Base-by-base conservation (phyloP, 1,140 invertebrate genomes). In the Eumeta japonica region DNA sequence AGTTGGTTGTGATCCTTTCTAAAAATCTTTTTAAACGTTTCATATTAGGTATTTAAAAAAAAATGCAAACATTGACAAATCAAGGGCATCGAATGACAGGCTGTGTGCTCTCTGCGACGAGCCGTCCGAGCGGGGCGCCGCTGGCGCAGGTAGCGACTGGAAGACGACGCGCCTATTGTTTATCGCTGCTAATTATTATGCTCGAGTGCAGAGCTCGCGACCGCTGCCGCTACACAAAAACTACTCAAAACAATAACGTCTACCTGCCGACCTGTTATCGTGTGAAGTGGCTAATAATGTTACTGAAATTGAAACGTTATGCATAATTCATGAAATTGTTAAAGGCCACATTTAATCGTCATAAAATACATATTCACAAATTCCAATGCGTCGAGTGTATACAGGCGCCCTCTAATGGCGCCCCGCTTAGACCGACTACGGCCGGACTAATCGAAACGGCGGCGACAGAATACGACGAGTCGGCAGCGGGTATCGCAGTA, bases 101-200 rank as follows among this genome's bases (percentile, higher is more conserved):
- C 5, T 9, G 3, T 16, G 12, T 4, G 16, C 19, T 57, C 66
- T 67, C 62, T 58, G 45, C 53, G n/a, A n/a, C n/a, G n/a, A n/a
- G 20, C 20, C 20, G 20, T 24, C 20, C n/a, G 7, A n/a, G 20
- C 20, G 7, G 20, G 20, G 20, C n/a, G n/a, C 58, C 63, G 60
- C 55, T 57, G 52, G 62, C 55, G 60, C 65, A 71, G 68, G 68
- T 73, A 71, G 68, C 63, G 50, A 45, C 55, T 58, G 62, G 52
- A 62, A 62, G 58, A 64, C 58, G 55, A 63, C 64, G 61, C 61
- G 58, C 54, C 65, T 58, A 74, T 74, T 74, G 70, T 74, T 74
- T 70, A 70, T 62, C 58, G 59, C 55, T 50, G 59, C 64, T 68
- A 63, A 70, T 72, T 67, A 68, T 70, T 68, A 73, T 70, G 59